Evolutionary conservation across 2,888 invertebrate genomes (phyloP).

Genomic region (Tachina lurida): DNA sequence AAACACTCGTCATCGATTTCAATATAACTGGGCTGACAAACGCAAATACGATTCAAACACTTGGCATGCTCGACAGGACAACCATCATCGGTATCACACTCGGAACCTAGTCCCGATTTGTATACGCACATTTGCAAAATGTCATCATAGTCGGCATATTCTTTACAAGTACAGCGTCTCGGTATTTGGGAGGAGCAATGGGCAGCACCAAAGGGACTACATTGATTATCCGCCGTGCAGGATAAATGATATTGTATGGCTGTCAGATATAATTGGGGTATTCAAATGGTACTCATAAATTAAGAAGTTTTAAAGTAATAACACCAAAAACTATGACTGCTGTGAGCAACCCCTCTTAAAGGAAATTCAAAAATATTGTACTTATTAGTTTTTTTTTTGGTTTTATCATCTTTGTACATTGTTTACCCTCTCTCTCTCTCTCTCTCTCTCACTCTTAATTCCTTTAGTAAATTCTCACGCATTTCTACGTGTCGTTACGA

Average conservation of each 20-base stretch:
- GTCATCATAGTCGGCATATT: conserved; percentile 80
- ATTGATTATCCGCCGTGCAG: conserved; percentile 81
- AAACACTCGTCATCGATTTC: conserved; percentile 77
- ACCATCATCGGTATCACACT: conserved; percentile 78
- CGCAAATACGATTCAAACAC: conserved; percentile 79
- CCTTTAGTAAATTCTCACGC: too few species aligned
- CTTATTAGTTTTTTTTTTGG: too few species aligned
- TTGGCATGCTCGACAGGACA: conserved; percentile 78
- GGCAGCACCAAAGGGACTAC: conserved; percentile 81
- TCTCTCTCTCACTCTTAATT: too few species aligned
- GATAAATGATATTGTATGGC: conserved; percentile 79
- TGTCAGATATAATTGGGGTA: conserved; percentile 64
- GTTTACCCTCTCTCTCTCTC: too few species aligned
- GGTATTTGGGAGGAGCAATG: conserved; percentile 77
- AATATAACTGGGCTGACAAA: conserved; percentile 77
- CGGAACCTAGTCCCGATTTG: conserved; percentile 79
- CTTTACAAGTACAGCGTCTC: conserved; percentile 80
- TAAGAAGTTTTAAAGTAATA: too few species aligned
- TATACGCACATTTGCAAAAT: conserved; percentile 79
- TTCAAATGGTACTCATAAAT: too few species aligned
- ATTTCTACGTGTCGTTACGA: too few species aligned
- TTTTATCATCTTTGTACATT: too few species aligned
- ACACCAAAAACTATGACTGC: too few species aligned
- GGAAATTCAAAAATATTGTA: too few species aligned
- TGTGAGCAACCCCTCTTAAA: too few species aligned